phyloP scores from a whole-genome alignment of 2,113 vertebrate species.

The Mus spicilegus region DNA sequence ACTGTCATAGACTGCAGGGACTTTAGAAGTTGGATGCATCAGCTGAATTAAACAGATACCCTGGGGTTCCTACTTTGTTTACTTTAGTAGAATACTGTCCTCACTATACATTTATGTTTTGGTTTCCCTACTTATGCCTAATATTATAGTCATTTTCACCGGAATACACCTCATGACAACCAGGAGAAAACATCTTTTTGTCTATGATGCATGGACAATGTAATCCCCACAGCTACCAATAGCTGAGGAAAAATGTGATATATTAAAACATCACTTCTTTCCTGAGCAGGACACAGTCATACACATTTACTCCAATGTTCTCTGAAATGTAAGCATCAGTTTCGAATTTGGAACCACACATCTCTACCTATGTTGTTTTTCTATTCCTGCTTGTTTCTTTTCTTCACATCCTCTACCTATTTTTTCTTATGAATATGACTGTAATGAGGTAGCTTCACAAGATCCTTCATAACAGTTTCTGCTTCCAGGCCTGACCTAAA shows the following conservation, averaged over 20 bases:
- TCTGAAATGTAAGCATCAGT: neutral
- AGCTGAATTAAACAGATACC: neutral
- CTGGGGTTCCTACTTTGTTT: neutral
- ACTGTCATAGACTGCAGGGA: neutral
- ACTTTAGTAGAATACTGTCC: neutral
- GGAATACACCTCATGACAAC: neutral
- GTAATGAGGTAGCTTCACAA: neutral
- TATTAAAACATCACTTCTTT: neutral
- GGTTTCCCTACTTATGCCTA: neutral
- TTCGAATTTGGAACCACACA: neutral
- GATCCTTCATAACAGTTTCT: neutral
- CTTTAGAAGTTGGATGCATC: neutral
- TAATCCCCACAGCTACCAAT: neutral
- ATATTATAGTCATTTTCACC: neutral
- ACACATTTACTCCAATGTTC: neutral
- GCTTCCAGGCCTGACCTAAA: neutral
- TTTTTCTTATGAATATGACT: neutral
- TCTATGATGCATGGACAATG: neutral
- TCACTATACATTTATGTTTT: neutral
- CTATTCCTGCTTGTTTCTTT: neutral
- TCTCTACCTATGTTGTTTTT: neutral
- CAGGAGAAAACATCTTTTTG: neutral
- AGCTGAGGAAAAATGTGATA: neutral
- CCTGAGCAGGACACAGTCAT: neutral
- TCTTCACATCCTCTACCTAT: neutral